Evolutionary conservation across 2,113 vertebrate species (phyloP).

Genomic region (Rhipidura dahli): DNA sequence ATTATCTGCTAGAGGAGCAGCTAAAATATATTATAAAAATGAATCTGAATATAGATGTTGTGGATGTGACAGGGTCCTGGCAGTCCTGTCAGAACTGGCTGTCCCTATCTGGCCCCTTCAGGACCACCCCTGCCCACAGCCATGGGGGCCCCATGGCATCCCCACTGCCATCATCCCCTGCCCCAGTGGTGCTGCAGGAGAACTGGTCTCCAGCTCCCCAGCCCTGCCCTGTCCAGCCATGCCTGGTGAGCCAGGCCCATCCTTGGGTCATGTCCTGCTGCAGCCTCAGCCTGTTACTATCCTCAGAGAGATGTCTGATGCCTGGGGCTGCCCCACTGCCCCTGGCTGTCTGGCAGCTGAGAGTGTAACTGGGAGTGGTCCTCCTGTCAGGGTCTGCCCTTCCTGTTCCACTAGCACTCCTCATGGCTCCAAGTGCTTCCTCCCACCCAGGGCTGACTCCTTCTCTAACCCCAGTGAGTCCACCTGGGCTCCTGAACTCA

Average conservation of each 20-base stretch:
- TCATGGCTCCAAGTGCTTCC: neutral
- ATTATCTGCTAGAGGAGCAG: neutral
- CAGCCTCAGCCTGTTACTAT: neutral
- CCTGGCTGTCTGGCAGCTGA: neutral
- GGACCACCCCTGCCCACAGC: neutral
- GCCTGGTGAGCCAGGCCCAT: rapidly evolving
- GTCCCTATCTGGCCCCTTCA: neutral
- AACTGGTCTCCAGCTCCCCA: neutral
- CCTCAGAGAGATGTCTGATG: neutral
- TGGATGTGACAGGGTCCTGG: no score
- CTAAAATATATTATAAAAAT: neutral
- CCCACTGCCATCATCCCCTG: rapidly evolving
- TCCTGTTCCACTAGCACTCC: neutral
- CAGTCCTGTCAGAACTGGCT: no score
- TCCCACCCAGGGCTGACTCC: neutral
- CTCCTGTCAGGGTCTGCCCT: neutral
- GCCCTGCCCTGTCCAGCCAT: neutral
- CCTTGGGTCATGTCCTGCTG: rapidly evolving
- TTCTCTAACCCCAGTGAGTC: neutral
- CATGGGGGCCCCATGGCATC: no score
- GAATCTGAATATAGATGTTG: no score
- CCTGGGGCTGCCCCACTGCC: neutral
- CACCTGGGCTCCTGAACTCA: neutral
- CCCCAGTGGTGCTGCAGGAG: neutral
- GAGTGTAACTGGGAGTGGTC: neutral